A percentile compares a stretch with the other conserved stretches of the same genome.
Evolutionary conservation across 2,888 invertebrate species (phyloP).

Genomic region (Aphelenchoides bicaudatus): DNA sequence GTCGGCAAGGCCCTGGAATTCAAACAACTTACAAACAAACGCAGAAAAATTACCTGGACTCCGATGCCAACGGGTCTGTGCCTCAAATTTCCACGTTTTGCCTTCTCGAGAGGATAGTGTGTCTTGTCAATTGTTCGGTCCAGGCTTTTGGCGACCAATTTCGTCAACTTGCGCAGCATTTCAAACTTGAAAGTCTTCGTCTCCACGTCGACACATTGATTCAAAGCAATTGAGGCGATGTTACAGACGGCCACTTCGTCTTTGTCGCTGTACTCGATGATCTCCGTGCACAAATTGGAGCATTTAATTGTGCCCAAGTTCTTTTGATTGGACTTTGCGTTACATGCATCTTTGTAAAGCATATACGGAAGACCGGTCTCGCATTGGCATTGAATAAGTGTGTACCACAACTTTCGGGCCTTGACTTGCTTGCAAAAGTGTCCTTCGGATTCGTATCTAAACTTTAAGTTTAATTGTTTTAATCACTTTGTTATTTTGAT

Average conservation of each 20-base stretch:
- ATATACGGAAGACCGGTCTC: slow-evolving; percentile 98
- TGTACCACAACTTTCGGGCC: slow-evolving; percentile 86
- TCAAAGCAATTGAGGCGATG: slow-evolving; percentile 90
- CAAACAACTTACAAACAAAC: slow-evolving; percentile 19
- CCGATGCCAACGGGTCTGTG: slow-evolving; percentile 77
- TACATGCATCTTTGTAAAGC: slow-evolving; percentile 75
- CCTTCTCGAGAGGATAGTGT: slow-evolving; percentile 86
- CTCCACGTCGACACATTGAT: slow-evolving; percentile 79
- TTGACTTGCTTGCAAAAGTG: slow-evolving; percentile 64
- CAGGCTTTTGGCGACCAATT: slow-evolving; percentile 79
- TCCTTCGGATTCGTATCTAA: slow-evolving; percentile 54
- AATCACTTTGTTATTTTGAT: not conserved
- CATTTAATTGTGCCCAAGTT: slow-evolving; percentile 96
- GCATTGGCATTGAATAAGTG: slow-evolving; percentile 76
- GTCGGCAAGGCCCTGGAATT: slow-evolving; percentile 87
- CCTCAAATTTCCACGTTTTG: slow-evolving; percentile 75
- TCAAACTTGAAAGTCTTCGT: slow-evolving; percentile 76
- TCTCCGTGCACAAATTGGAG: slow-evolving; percentile 94
- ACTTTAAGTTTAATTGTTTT: slow-evolving; percentile 6
- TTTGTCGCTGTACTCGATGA: slow-evolving; percentile 77
- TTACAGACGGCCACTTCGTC: slow-evolving; percentile 83
- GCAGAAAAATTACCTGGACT: no score
- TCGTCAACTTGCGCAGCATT: slow-evolving; percentile 74
- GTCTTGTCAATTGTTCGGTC: slow-evolving; percentile 96
- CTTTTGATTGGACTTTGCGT: slow-evolving; percentile 92